Base-by-base conservation (phyloP, 2,113 vertebrate genomes). In the Burhinus oedicnemus region DNA sequence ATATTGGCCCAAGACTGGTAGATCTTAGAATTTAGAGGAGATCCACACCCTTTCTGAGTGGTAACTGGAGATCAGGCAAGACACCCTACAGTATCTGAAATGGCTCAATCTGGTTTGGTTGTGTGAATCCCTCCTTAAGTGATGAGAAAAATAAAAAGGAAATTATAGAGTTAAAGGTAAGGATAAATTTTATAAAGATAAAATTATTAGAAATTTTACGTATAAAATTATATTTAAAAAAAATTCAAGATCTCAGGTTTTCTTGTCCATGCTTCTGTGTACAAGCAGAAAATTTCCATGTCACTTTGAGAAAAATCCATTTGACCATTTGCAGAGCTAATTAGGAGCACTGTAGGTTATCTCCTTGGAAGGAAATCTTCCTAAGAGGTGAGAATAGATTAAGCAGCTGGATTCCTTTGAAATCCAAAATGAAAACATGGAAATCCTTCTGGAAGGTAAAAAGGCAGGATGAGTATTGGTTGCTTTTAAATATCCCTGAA, bases 391-490 rank as follows among this genome's bases (percentile, higher is more conserved):
- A 97, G 97, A 98, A 98, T 84, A 98, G 97, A 97, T 97, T 98
- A 97, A 95, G 93, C 95, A 92, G 91, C 95, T 96, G 91, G 96
- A 96, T 97, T 95, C 94, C 91, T 93, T 44, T 84, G 70, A 97
- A 98, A 97, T 97, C 97, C 95, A 92, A 97, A 98, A 98, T 90
- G 78, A 97, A 99, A 98, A 98, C 97, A 98, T 82, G 58, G 44
- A 90, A 97, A 96, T 92, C 51, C 77, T 95, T 97, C 86, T 93
- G 92, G 90, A 68, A 60, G 91, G 80, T 83, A 90, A 95, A 95
- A 96, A 98, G 96, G 82, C 96, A 96, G 93, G 96, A 97, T 40
- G 26, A 62, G 36, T 49, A 76, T 71, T 38, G 81, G 14, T 55
- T 95, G 42, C 52, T 93, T 96, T 87, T 90, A 95, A 96, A 86